These are phyloP conservation scores for Luehdorfia chinensis DNA, from an alignment of 1,140 invertebrate species.

Conservation along the genomic window DNA sequence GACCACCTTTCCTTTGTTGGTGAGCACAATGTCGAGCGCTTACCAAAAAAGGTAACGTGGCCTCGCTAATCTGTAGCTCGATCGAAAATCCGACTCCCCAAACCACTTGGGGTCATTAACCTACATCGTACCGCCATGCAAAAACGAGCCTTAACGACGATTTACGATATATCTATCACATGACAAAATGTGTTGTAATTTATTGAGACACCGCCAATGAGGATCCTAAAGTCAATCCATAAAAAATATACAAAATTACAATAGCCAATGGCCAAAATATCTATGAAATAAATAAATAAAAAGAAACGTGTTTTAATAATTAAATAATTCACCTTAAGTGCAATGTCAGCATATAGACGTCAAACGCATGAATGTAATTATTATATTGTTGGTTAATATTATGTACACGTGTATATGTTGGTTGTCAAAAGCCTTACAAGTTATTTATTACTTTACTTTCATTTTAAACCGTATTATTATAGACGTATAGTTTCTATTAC, in stretches of 20 bases:
- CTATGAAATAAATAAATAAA: too few species aligned
- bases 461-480: conserved; percentile 1
- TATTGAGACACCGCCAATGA: too few species aligned
- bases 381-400: conserved; percentile 2
- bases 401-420: conserved; percentile 2
- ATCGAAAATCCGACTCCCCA: conserved; percentile 10
- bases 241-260: too few species aligned
- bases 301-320: too few species aligned
- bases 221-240: too few species aligned
- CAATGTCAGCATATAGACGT: conserved; percentile 10
- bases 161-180: too few species aligned
- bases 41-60: conserved; percentile 2
- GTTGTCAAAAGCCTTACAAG: conserved; percentile 16
- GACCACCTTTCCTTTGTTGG: neutral
- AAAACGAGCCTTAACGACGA: too few species aligned
- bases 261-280: too few species aligned
- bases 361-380: conserved; percentile 13
- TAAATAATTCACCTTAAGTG: neutral
- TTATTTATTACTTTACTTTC: neutral
- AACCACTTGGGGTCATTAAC: neutral
- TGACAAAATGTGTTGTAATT: too few species aligned
- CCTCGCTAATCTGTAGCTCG: conserved; percentile 5
- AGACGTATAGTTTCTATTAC: conserved; percentile 1
- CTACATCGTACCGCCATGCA: neutral
- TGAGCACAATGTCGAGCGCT: too few species aligned